These are phyloP conservation scores for Parazoanthus atlanticus DNA, from an alignment of 92 coral and sea anemone species.

Conservation along the genomic window DNA sequence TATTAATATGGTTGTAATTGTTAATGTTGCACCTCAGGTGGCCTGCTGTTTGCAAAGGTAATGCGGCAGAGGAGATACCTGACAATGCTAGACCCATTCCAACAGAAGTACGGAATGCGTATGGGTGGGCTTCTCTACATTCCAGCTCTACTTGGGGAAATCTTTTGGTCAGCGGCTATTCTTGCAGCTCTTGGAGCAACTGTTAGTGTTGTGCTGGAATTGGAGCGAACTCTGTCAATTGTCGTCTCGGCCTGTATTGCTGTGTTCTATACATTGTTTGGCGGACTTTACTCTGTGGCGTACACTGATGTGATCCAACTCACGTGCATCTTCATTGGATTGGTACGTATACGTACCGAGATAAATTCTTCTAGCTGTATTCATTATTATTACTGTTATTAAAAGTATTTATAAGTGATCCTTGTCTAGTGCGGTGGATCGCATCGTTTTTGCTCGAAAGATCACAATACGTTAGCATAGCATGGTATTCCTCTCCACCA, in stretches of 20 bases:
- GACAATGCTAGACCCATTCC: constrained; percentile 96
- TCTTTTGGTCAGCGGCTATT: constrained; percentile 95
- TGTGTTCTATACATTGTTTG: constrained; percentile 79
- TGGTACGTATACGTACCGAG: constrained; percentile 52
- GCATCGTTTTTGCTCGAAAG: too few species aligned
- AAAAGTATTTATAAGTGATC: too few species aligned
- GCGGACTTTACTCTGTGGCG: constrained; percentile 93
- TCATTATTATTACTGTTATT: too few species aligned
- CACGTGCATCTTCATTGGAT: constrained; percentile 85
- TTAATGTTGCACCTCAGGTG: constrained; percentile 59
- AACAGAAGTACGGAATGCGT: constrained; percentile 78
- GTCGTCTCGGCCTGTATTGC: constrained; percentile 87
- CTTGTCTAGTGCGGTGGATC: too few species aligned
- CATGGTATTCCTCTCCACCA: too few species aligned
- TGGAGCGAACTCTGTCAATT: constrained; percentile 72
- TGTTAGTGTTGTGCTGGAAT: constrained; percentile 82
- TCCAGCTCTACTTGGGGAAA: constrained; percentile 90
- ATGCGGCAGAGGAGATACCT: constrained; percentile 82
- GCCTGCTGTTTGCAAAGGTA: constrained; percentile 79
- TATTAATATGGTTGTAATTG: not conserved
- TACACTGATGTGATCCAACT: constrained; percentile 95
- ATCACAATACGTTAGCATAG: too few species aligned
- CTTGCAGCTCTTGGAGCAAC: constrained; percentile 96
- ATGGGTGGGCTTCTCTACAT: constrained; percentile 91
- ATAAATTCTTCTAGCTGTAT: too few species aligned